These are phyloP conservation scores for Martes flavigula DNA, from an alignment of 2,797 vertebrate species.

Conservation along the genomic window DNA sequence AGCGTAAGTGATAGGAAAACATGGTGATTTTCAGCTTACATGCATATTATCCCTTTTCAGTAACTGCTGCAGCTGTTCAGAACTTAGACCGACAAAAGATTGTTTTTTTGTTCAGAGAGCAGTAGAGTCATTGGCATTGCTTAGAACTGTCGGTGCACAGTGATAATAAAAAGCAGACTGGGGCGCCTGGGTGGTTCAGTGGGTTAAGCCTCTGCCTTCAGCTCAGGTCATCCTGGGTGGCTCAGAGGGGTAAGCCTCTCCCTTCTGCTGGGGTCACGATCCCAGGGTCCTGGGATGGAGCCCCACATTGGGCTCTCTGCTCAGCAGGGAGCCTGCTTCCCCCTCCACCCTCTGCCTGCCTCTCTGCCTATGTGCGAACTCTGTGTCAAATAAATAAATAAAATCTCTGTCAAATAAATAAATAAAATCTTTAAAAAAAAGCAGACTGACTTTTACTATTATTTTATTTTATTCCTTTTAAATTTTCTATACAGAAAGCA, in stretches of 20 bases:
- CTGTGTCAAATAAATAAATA: no score
- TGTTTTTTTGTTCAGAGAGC: neutral
- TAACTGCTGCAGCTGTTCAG: neutral
- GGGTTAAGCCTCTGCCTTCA: no score
- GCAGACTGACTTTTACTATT: neutral
- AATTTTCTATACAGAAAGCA: neutral
- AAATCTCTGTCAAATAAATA: no score
- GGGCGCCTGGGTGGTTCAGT: no score
- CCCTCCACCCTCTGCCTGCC: no score
- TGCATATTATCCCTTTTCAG: neutral
- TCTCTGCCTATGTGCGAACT: no score
- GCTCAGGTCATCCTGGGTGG: no score
- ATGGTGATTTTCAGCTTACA: neutral
- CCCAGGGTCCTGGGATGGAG: no score
- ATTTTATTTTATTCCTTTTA: constrained; percentile 21
- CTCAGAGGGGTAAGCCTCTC: no score
- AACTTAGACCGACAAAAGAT: neutral
- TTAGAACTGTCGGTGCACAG: neutral
- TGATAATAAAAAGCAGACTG: neutral
- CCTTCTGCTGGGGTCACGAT: no score
- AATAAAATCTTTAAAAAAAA: neutral
- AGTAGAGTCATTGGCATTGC: neutral
- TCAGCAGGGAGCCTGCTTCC: no score
- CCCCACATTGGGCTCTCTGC: no score
- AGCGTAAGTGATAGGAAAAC: neutral